Percentiles rank a stretch among this genome's conserved stretches.
Conservation (phyloP, 2,888 invertebrate species). For the Schizaphis graminum region DNA sequence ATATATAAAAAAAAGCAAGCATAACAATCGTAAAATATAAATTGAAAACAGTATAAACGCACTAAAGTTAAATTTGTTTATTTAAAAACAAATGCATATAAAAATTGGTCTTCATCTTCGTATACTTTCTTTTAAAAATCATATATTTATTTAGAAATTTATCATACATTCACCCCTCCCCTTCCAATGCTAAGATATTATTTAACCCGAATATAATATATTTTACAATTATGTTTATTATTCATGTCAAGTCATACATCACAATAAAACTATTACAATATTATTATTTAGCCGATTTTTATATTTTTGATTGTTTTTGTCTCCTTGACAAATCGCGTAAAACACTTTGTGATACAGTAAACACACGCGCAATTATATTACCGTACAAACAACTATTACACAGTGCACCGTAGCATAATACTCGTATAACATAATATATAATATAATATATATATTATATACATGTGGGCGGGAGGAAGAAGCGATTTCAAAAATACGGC, state of each 20-base stretch:
- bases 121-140: neutral
- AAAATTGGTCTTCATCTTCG: neutral
- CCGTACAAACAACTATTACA: neutral
- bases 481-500: constrained; percentile 27
- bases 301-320: neutral
- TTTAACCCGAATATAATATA: neutral
- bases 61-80: constrained; percentile 5
- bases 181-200: neutral
- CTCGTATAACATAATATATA: neutral
- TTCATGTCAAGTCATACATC: neutral
- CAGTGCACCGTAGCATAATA: neutral
- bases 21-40: constrained; percentile 14
- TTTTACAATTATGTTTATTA: neutral
- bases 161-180: neutral
- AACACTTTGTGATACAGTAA: neutral
- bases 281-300: neutral
- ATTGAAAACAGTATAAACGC: neutral
- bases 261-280: neutral
- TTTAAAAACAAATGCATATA: neutral
- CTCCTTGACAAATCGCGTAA: neutral
- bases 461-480: neutral
- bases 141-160: neutral
- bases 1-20: neutral
- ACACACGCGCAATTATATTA: constrained; percentile 2
- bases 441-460: neutral